These are phyloP conservation scores for Pungitius pungitius DNA, from an alignment of 2,113 vertebrate genomes.

Conservation along the genomic window DNA sequence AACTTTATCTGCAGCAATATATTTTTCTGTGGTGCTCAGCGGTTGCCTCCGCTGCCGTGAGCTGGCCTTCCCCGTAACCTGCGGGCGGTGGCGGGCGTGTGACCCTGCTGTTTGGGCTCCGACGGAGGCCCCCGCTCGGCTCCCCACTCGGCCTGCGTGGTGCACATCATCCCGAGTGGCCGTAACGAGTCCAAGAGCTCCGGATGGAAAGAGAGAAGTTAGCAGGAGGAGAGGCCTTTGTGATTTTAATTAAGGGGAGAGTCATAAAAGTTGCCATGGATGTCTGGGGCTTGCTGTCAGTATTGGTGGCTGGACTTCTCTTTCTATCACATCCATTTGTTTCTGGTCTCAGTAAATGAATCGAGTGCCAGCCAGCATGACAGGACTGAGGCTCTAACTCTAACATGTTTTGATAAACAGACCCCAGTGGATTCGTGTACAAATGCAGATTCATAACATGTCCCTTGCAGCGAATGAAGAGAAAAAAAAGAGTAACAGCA, in stretches of 20 bases:
- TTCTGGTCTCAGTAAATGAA: background rate
- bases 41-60: background rate
- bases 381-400: background rate
- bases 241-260: background rate
- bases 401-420: background rate
- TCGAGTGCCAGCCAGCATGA: background rate
- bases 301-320: background rate
- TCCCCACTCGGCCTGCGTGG: slow-evolving; percentile 21
- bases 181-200: slow-evolving; percentile 5
- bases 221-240: background rate
- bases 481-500: background rate
- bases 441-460: background rate
- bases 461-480: background rate
- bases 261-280: background rate
- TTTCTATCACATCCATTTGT: too few relatives aligned
- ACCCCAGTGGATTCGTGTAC: background rate
- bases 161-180: slow-evolving; percentile 1
- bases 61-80: background rate
- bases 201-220: background rate
- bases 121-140: background rate
- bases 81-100: background rate
- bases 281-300: background rate
- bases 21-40: slow-evolving; percentile 19
- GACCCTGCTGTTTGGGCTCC: slow-evolving; percentile 15
- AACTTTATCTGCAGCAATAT: slow-evolving; percentile 56